Percentiles rank a stretch among this genome's conserved stretches.
Conservation (phyloP, 2,888 invertebrate species). For the Dynastes maya region DNA sequence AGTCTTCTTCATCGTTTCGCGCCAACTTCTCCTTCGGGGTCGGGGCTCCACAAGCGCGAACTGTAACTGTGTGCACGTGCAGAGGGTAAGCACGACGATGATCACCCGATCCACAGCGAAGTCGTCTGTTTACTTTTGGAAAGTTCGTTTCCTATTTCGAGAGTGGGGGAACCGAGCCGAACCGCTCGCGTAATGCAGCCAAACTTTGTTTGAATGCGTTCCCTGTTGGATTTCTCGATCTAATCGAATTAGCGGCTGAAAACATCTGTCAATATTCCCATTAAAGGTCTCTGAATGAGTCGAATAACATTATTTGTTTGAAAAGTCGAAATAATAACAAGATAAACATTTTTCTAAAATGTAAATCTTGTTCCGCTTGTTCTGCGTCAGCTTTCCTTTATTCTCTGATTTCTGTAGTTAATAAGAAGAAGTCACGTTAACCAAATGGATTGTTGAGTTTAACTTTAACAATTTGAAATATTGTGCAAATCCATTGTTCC, state of each 20-base stretch:
- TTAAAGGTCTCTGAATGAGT: too few relatives aligned
- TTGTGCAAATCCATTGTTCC: too few relatives aligned
- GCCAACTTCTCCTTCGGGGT: neutral
- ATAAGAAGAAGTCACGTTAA: too few relatives aligned
- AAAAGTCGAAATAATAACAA: neutral
- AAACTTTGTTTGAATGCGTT: slow-evolving; percentile 26
- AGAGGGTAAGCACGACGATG: neutral
- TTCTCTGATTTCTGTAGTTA: too few relatives aligned
- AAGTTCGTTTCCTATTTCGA: slow-evolving; percentile 20
- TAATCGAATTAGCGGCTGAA: slow-evolving; percentile 27
- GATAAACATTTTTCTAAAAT: neutral
- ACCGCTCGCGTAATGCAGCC: neutral
- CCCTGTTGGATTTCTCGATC: slow-evolving; percentile 7
- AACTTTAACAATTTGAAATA: too few relatives aligned
- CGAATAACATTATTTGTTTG: neutral
- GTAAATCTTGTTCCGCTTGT: neutral
- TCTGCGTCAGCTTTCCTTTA: too few relatives aligned
- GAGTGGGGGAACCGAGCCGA: neutral
- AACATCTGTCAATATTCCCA: slow-evolving; percentile 31
- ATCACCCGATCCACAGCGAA: neutral
- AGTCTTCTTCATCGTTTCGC: neutral
- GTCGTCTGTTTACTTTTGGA: slow-evolving; percentile 28
- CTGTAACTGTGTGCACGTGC: neutral
- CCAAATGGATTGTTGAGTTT: too few relatives aligned
- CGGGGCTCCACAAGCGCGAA: neutral